phyloP scores from a whole-genome alignment of 2,888 invertebrate species.

The Trisateles emortualis region DNA sequence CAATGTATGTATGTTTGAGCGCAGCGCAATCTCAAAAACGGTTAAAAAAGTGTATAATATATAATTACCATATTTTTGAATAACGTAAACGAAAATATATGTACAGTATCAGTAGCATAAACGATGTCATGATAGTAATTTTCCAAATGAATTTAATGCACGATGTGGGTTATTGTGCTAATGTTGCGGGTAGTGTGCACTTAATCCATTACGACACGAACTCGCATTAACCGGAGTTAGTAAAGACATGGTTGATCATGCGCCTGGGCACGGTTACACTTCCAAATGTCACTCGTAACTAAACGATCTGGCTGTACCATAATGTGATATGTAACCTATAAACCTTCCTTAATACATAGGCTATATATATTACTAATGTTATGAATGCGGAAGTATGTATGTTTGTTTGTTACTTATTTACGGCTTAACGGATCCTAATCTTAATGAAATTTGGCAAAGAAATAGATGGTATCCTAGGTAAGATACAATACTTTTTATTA shows the following conservation, averaged over 20 bases:
- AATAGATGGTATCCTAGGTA: too few species aligned
- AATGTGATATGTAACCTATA: background rate
- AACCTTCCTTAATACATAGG: background rate
- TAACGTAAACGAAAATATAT: conserved; percentile 32
- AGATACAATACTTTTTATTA: too few species aligned
- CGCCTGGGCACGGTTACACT: conserved; percentile 9
- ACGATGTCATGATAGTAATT: conserved; percentile 59
- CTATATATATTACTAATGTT: too few species aligned
- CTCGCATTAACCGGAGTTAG: conserved; percentile 49
- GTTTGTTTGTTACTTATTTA: too few species aligned
- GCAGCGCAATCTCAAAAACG: too few species aligned
- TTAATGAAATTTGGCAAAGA: too few species aligned
- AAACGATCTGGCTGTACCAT: background rate
- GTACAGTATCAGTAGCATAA: conserved; percentile 55
- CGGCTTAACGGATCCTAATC: too few species aligned
- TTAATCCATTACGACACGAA: conserved; percentile 69
- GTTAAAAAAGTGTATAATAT: too few species aligned
- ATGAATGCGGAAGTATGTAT: too few species aligned
- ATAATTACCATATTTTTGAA: too few species aligned
- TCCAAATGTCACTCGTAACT: background rate
- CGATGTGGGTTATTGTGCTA: conserved; percentile 79
- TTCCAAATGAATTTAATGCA: conserved; percentile 65
- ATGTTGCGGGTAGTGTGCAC: conserved; percentile 64
- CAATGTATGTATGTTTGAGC: too few species aligned
- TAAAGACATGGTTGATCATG: conserved; percentile 38